Base-by-base conservation (phyloP, 2,113 vertebrate species). In the Pseudois nayaur region DNA sequence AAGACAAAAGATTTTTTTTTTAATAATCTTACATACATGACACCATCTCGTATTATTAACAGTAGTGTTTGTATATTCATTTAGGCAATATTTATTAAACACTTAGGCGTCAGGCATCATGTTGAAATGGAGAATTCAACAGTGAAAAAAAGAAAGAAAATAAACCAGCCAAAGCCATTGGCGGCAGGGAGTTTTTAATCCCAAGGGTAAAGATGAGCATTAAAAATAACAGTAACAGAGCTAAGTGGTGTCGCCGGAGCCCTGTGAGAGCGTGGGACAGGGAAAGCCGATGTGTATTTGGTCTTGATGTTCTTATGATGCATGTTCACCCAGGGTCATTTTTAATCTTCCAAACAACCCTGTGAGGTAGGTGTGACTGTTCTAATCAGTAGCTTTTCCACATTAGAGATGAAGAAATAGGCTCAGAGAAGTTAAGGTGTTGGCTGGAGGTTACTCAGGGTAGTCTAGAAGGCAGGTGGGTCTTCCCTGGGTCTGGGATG, bases 151-250 rank as follows among this genome's bases (percentile, higher is more conserved):
- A 16, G 6, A 67, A 11, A 57, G 3, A 21, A 36, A 36, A 21
- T 17, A 27, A 0, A 2, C 7, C 8, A 43, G 16, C 23, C 23
- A 3, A 6, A 3, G 4, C 6, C 7, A 16, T 33, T 27, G 9
- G 1, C 11, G 16, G 19, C 36, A 29, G 16, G 50, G 15, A n/a
- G 64, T 54, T 23, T 29, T 60, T 29, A 76, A 64, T 31, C 54
- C 78, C 29, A 19, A 59, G 3, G 10, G 8, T 0, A 16, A 76
- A 89, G 54, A 15, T 0, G 0, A 17, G 21, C 43, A 6, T 25
- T 60, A 2, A 17, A 55, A 67, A 2, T 19, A 8, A n/a, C 50
- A 29, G 81, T 40, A 55, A 55, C 6, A 11, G 9, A 25, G 2
- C 3, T 2, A 13, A 52, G 43, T 15, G 29, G 17, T 1, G 23